Conservation (phyloP, 2,797 vertebrate genomes). For the Mus minutoides region DNA sequence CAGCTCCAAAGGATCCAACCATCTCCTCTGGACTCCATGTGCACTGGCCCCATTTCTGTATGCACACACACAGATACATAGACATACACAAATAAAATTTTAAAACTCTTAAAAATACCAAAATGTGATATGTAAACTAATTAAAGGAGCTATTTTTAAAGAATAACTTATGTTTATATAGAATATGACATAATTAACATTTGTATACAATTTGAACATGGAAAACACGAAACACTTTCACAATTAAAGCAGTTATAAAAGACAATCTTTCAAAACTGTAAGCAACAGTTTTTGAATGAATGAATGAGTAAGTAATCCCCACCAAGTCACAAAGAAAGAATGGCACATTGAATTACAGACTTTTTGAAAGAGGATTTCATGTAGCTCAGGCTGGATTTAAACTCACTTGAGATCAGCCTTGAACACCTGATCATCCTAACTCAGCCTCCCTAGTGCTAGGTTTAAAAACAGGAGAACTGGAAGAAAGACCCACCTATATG, state of each 20-base stretch:
- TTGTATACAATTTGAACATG: background rate
- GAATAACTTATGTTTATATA: slow-evolving; percentile 24
- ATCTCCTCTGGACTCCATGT: background rate
- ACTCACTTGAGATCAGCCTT: background rate
- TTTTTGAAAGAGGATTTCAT: background rate
- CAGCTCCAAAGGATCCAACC: background rate
- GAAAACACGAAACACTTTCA: slow-evolving; percentile 25
- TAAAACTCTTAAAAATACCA: background rate
- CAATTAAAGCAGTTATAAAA: background rate
- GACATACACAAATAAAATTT: background rate
- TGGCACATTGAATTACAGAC: background rate
- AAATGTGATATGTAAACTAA: background rate
- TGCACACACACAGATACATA: background rate
- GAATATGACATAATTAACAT: slow-evolving; percentile 6
- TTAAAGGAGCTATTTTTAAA: slow-evolving; percentile 8
- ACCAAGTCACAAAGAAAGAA: slow-evolving; percentile 47
- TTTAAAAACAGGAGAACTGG: background rate
- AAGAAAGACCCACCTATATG: background rate
- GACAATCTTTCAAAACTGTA: slow-evolving; percentile 6
- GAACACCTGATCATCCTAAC: background rate
- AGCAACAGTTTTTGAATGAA: slow-evolving; percentile 43
- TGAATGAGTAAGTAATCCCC: slow-evolving; percentile 30
- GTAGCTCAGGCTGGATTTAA: background rate
- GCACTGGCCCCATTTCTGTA: background rate
- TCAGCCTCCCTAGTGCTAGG: background rate